Evolutionary conservation across 1,140 invertebrate genomes (phyloP).

Genomic region (Trypoxylus dichotomus): DNA sequence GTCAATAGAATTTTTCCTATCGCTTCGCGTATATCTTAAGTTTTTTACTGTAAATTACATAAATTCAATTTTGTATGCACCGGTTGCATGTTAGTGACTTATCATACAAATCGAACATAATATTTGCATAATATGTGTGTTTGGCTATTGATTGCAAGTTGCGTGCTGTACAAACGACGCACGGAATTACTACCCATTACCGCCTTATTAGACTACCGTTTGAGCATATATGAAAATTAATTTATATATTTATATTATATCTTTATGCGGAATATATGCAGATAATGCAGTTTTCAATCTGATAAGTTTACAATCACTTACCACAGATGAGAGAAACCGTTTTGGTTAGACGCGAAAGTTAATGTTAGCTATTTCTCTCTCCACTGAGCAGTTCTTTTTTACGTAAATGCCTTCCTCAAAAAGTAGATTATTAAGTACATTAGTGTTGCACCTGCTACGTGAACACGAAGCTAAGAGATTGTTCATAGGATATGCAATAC

Average conservation of each 20-base stretch:
- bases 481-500: neutral
- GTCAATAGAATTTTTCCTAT: neutral
- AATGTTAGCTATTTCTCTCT: neutral
- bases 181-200: slow-evolving; percentile 35
- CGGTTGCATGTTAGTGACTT: slow-evolving; percentile 37
- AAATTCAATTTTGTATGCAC: slow-evolving; percentile 37
- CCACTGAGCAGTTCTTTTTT: neutral
- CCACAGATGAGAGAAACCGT: neutral
- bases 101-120: slow-evolving; percentile 38
- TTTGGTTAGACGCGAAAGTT: neutral
- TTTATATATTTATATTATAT: neutral
- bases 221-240: slow-evolving; percentile 27
- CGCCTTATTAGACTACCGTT: slow-evolving; percentile 32
- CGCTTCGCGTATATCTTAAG: neutral
- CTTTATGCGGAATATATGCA: too few relatives aligned
- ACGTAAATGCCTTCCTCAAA: neutral
- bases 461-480: neutral
- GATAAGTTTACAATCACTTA: neutral
- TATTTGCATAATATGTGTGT: slow-evolving; percentile 41
- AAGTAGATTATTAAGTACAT: neutral
- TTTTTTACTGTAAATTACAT: slow-evolving; percentile 34
- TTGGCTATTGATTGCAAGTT: slow-evolving; percentile 36
- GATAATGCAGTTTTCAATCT: neutral
- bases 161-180: slow-evolving; percentile 30
- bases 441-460: neutral